Percentiles rank a stretch among this genome's conserved stretches.
Evolutionary conservation across 2,888 invertebrate genomes (phyloP).

Genomic region (Diaperis boleti): DNA sequence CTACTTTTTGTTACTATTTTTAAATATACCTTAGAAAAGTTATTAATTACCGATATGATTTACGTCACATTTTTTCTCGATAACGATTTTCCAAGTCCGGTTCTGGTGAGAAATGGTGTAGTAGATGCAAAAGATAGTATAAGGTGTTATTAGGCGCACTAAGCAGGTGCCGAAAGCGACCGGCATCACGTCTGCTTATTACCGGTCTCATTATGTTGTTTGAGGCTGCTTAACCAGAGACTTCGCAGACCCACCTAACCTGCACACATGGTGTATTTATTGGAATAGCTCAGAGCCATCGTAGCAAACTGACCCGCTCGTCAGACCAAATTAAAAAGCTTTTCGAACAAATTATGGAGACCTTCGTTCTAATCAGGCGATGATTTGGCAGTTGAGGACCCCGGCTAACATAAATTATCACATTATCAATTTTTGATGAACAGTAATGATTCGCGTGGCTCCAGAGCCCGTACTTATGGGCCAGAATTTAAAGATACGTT

Average conservation of each 20-base stretch:
- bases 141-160: conserved; percentile 66
- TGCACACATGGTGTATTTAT: conserved; percentile 37
- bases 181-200: conserved; percentile 62
- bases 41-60: background rate
- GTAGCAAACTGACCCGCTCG: conserved; percentile 29
- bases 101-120: conserved; percentile 37
- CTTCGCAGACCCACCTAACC: conserved; percentile 42
- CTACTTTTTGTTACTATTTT: background rate
- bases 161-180: conserved; percentile 67
- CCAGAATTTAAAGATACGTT: too few relatives aligned
- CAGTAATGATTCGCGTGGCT: background rate
- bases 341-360: conserved; percentile 27
- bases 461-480: too few relatives aligned
- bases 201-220: conserved; percentile 64
- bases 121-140: conserved; percentile 51
- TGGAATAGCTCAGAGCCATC: conserved; percentile 33
- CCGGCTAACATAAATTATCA: background rate
- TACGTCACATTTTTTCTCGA: background rate
- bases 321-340: conserved; percentile 35
- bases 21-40: background rate
- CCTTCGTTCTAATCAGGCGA: conserved; percentile 35
- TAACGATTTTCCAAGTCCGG: conserved; percentile 24
- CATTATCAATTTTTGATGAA: conserved; percentile 4
- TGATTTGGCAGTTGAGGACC: conserved; percentile 24
- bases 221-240: conserved; percentile 60